Evolutionary conservation across 2,113 vertebrate genomes (phyloP), one percentile per base, ranked within the genome.

Genomic region (Chamaetylas fuelleborni): DNA sequence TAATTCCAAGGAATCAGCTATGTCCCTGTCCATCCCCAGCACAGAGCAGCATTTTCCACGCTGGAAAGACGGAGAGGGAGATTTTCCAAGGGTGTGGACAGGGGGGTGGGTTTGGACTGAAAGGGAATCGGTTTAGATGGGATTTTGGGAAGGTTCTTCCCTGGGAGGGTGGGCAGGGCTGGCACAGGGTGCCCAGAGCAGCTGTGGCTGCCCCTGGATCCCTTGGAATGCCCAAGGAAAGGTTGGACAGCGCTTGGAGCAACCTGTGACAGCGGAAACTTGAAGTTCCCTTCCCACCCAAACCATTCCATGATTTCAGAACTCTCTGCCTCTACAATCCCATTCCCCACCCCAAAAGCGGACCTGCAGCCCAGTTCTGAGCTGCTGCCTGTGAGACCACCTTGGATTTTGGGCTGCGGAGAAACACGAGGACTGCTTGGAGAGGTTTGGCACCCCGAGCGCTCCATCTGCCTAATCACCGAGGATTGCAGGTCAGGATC

Each of bases 211-310:
- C 23, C 19, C 33, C 64, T 60, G 80, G 36, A 70, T 54, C 45
- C 45, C 45, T 74, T 45, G 45, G 0, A 60, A 6, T 10, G 24
- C 2, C 36, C 78, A 53, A 60, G n/a, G 38, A 5, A 11, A 58
- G 12, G 50, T 0, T 43, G 85, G 45, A 77, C 12, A 13, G 6
- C 14, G 17, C 9, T 51, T 26, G 65, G 60, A 81, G 43, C 15
- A 19, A 0, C 1, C 28, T 45, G 45, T 38, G n/a, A 16, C 0
- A 3, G 53, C 5, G 14, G 38, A 8, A 47, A 6, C 7, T 47
- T 34, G 64, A 31, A 25, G 6, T 12, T 54, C 16, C 38, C n/a
- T 40, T 47, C 38, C 54, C 47, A 11, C 24, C 38, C 9, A 18
- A 60, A 22, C 20, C 40, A 34, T 26, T 8, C 54, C 20, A 1